Evolutionary conservation across 2,113 vertebrate genomes (phyloP).

Genomic region (Micromys minutus): DNA sequence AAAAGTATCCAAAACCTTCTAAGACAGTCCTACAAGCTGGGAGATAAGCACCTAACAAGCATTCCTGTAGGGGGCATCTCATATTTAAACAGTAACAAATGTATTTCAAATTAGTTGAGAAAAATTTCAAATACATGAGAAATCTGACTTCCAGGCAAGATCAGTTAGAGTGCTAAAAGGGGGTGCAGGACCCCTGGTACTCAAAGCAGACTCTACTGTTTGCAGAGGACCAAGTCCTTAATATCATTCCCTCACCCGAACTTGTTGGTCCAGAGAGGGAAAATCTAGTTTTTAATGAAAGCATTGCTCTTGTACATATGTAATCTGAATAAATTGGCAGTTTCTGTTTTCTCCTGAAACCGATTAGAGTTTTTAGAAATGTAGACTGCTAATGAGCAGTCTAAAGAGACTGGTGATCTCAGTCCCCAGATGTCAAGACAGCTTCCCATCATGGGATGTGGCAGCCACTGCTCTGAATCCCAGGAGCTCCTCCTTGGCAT

Average conservation of each 20-base stretch:
- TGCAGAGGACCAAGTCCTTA: not conserved
- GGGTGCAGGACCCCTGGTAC: not conserved
- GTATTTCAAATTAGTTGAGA: not conserved
- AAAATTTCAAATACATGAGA: not conserved
- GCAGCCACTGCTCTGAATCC: too few species aligned
- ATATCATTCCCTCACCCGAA: not conserved
- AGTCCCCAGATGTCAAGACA: not conserved
- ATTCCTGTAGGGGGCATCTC: not conserved
- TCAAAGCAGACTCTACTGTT: not conserved
- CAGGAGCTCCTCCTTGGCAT: not conserved
- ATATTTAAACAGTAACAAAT: not conserved
- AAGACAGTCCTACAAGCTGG: not conserved
- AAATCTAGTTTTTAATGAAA: not conserved
- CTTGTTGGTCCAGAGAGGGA: not conserved
- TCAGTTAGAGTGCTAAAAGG: not conserved
- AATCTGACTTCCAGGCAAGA: not conserved
- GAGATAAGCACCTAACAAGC: too few species aligned
- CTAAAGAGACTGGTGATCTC: not conserved
- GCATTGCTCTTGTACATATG: not conserved
- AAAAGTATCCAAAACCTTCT: not conserved
- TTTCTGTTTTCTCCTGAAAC: not conserved
- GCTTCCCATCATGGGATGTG: not conserved
- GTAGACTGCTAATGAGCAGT: not conserved
- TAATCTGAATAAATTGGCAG: not conserved
- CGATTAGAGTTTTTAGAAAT: not conserved